Percentiles rank a stretch among this genome's conserved stretches.
phyloP scores from a whole-genome alignment of 2,113 vertebrate species.

The Trogon melanurus region DNA sequence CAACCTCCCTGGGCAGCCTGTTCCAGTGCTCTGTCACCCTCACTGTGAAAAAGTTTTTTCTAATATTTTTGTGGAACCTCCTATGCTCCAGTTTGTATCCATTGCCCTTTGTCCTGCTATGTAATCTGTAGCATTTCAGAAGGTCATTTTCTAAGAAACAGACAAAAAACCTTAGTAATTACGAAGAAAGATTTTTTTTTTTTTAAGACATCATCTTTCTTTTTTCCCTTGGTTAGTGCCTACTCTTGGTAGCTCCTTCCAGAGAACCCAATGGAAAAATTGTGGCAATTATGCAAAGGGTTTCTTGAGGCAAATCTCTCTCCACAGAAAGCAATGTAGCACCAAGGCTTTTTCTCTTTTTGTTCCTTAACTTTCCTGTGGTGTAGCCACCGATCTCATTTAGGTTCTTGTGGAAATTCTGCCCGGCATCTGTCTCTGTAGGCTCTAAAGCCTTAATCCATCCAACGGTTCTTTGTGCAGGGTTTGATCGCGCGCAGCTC shows the following conservation, averaged over 20 bases:
- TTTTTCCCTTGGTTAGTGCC: neutral
- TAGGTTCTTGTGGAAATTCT: neutral
- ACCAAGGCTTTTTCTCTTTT: neutral
- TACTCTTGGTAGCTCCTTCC: neutral
- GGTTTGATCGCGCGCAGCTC: neutral
- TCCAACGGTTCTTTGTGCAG: neutral
- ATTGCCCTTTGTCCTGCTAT: neutral
- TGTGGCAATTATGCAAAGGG: accelerated
- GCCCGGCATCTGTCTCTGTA: neutral
- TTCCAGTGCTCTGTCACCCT: too few relatives aligned
- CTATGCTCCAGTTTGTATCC: too few relatives aligned
- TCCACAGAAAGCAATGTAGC: neutral
- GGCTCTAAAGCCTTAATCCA: neutral
- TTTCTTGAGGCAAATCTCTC: neutral
- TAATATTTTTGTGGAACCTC: too few relatives aligned
- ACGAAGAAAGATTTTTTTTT: neutral
- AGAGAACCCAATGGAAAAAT: neutral
- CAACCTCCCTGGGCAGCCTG: too few relatives aligned
- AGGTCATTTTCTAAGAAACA: accelerated
- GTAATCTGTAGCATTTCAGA: neutral
- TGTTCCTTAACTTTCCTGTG: neutral
- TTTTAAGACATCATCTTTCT: neutral
- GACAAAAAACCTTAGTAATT: neutral
- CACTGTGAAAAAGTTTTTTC: too few relatives aligned
- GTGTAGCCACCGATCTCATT: neutral